Conservation (phyloP, 1,140 invertebrate species). For the Bilobella aurantiaca region DNA sequence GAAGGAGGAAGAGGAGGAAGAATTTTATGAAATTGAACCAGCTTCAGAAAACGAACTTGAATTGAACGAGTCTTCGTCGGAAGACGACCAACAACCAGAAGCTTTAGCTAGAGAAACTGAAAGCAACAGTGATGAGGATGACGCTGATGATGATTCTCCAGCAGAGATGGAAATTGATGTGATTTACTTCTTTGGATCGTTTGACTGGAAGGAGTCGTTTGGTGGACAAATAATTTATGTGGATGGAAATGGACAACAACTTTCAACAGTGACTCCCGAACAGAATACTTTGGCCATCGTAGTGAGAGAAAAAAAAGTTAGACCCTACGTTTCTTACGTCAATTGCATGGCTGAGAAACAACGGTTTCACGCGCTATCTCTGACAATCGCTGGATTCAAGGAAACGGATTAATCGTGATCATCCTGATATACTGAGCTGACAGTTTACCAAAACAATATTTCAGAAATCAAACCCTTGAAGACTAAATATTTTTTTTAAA, state of each 20-base stretch:
- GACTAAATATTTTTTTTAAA: no score
- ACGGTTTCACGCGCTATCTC: background rate
- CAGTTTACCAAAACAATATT: background rate
- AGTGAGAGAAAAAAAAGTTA: constrained; percentile 4
- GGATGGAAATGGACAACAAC: constrained; percentile 22
- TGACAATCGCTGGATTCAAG: background rate
- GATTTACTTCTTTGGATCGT: constrained; percentile 21
- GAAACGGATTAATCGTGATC: no score
- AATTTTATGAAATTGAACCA: background rate
- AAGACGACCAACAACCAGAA: no score
- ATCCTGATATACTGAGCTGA: no score
- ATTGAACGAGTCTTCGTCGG: background rate
- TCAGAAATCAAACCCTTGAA: background rate
- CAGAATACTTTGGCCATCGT: constrained; percentile 19
- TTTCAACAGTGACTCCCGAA: constrained; percentile 17
- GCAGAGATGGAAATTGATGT: constrained; percentile 17
- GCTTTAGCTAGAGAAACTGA: background rate
- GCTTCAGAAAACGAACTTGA: background rate
- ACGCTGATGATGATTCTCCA: constrained; percentile 10
- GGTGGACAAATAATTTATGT: constrained; percentile 26
- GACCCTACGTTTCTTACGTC: constrained; percentile 18
- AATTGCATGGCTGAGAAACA: constrained; percentile 9
- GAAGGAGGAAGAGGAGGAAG: constrained; percentile 10
- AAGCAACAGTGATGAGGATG: background rate
- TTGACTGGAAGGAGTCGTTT: constrained; percentile 26